Evolutionary conservation across 2,797 vertebrate species (phyloP).

Genomic region (Xiphophorus birchmanni): DNA sequence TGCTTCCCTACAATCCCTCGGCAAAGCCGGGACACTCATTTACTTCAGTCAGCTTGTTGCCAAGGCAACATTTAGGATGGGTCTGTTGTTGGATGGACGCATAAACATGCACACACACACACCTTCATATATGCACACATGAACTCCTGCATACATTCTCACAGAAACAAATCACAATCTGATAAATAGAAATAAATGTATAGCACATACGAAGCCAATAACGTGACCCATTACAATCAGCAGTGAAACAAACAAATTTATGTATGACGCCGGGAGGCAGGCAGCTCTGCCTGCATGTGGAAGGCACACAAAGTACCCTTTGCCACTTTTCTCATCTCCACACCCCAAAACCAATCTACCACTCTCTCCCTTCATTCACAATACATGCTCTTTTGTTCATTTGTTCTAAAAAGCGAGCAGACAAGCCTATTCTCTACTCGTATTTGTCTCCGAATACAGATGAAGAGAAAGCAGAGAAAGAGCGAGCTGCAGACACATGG

Average conservation of each 20-base stretch:
- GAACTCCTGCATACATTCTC: constrained; percentile 2
- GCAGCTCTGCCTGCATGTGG: constrained; percentile 44
- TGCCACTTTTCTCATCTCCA: constrained; percentile 50
- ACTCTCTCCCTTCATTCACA: constrained; percentile 64
- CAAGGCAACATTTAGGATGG: constrained; percentile 80
- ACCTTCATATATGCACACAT: constrained; percentile 10
- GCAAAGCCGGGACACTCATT: constrained; percentile 79
- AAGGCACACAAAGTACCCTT: constrained; percentile 60
- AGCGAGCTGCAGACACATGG: constrained; percentile 37
- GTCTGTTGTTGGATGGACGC: constrained; percentile 59
- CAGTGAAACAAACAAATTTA: constrained; percentile 47
- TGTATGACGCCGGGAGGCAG: constrained; percentile 41
- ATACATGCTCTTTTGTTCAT: constrained; percentile 62
- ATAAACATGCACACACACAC: constrained; percentile 34
- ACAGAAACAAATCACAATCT: constrained; percentile 15
- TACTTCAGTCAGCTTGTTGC: constrained; percentile 82
- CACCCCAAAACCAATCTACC: constrained; percentile 59
- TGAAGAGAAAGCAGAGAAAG: constrained; percentile 22
- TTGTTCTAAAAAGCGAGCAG: constrained; percentile 56
- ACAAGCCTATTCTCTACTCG: constrained; percentile 52
- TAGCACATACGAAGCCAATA: constrained; percentile 4
- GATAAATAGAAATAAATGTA: constrained; percentile 37
- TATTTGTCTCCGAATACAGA: constrained; percentile 57
- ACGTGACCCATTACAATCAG: constrained; percentile 13
- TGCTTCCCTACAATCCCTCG: constrained; percentile 81